Evolutionary conservation across 2,888 invertebrate species (phyloP), one percentile per base, ranked within the genome.

Genomic region (Meghimatium bilineatum): DNA sequence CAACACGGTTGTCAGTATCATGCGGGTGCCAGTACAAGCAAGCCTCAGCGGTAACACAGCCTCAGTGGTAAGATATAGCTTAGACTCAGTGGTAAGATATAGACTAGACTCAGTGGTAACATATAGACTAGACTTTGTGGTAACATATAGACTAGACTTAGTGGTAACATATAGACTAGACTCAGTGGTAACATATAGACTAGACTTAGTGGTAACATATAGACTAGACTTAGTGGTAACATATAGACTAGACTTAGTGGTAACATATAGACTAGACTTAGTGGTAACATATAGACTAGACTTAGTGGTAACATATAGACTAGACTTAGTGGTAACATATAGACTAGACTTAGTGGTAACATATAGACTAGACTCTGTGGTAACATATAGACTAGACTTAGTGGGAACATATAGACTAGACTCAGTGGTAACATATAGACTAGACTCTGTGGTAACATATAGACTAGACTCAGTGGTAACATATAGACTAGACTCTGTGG

Each of bases 1-100:
- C 8, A 78, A 80, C 17, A 85, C 74, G 1, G 85, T 86, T 69
- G 85, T 91, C 78, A 90, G 89, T 89, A 88, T 91, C 0, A 89
- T 89, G 0, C 89, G 89, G 76, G 49, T 90, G 8, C 26, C 36
- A 1, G 12, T 71, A 23, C 10, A 36, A 26, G 71, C 71, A 36
- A 26, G 36, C 38, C 6, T 26, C 10, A 49, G 71, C 12, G 29
- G 17, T n/a, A 71, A 56, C 10, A 75, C 63, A 17, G 34, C 71
- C 75, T 38, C 38, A 36, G 32, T 71, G 71, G 71, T 71, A 71
- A 38, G 71, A 71, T 71, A n/a, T 10, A n/a, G n/a, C 2, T 66
- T 29, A 66, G 83, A 86, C 38, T 56, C 23, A 20, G 56, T 56
- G 23, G 56, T 56, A 56, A 56, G 20, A 20, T 20, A 20, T 14